A percentile compares a stretch with the other conserved stretches of the same genome.
These are phyloP conservation scores for Catocala fraxini DNA, from an alignment of 2,888 invertebrate species.

Conservation along the genomic window DNA sequence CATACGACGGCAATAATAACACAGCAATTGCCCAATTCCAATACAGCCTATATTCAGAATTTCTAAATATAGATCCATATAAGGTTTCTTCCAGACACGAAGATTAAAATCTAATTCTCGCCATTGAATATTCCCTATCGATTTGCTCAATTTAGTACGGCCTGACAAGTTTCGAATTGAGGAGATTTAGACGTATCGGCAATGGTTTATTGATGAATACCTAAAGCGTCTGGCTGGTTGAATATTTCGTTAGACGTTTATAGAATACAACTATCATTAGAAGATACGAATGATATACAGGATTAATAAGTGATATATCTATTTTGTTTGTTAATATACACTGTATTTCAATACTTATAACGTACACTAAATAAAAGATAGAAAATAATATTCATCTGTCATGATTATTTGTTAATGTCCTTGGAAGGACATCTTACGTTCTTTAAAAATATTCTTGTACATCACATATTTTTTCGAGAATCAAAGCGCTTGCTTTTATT, in stretches of 20 bases:
- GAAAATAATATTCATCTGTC: too few species aligned
- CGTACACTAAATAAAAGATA: too few species aligned
- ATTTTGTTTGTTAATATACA: too few species aligned
- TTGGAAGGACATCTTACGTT: not conserved
- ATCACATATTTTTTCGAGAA: not conserved
- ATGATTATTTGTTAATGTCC: not conserved
- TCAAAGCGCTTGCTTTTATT: conserved; percentile 1
- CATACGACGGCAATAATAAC: not conserved
- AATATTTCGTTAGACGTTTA: not conserved
- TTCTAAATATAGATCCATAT: conserved; percentile 3
- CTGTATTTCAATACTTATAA: too few species aligned
- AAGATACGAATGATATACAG: too few species aligned
- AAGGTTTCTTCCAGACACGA: conserved; percentile 9
- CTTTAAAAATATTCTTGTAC: not conserved
- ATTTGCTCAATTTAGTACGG: conserved; percentile 4
- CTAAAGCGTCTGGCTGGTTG: not conserved
- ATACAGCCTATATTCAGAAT: not conserved
- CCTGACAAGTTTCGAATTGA: conserved; percentile 1
- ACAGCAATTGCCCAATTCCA: conserved; percentile 3
- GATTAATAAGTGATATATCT: too few species aligned
- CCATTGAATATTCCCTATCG: not conserved
- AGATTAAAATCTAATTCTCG: conserved; percentile 8
- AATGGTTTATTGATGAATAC: not conserved
- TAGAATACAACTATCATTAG: too few species aligned
- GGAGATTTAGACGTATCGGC: conserved; percentile 7